These are phyloP conservation scores for Chironomus striatipennis DNA, from an alignment of 1,140 invertebrate species.

Conservation along the genomic window DNA sequence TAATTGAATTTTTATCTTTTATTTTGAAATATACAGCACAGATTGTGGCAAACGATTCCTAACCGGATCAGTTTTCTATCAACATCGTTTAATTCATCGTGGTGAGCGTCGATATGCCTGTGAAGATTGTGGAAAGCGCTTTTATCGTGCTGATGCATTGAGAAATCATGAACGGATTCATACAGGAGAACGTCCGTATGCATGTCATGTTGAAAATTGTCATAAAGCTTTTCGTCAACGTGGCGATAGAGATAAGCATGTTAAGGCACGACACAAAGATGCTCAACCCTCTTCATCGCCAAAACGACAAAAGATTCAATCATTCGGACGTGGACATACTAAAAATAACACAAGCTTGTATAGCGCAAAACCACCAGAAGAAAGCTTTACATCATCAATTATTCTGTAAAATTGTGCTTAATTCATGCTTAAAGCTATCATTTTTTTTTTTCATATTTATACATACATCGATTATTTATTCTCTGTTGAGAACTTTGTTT, in stretches of 20 bases:
- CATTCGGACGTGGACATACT: background rate
- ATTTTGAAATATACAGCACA: conserved; percentile 37
- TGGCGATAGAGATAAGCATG: conserved; percentile 51
- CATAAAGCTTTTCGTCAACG: conserved; percentile 54
- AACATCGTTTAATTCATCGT: conserved; percentile 66
- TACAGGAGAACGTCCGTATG: conserved; percentile 60
- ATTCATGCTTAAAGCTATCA: background rate
- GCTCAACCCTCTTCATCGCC: background rate
- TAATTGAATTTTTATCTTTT: too few relatives aligned
- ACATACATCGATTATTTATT: background rate
- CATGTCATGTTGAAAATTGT: conserved; percentile 49
- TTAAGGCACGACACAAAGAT: conserved; percentile 46
- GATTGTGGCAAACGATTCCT: conserved; percentile 64
- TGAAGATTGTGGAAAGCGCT: conserved; percentile 51
- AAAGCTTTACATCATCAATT: background rate
- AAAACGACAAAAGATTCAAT: background rate
- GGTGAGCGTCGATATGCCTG: conserved; percentile 72
- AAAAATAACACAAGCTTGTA: background rate
- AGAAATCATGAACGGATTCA: conserved; percentile 54
- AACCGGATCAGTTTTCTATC: conserved; percentile 61
- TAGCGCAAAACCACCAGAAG: background rate
- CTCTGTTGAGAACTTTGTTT: background rate
- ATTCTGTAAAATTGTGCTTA: too few relatives aligned
- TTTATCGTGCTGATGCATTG: conserved; percentile 49
- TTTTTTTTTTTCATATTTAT: background rate